A percentile compares a stretch with the other conserved stretches of the same genome.
phyloP scores from a whole-genome alignment of 2,113 vertebrate genomes.

The Psittacula cyanocephala region DNA sequence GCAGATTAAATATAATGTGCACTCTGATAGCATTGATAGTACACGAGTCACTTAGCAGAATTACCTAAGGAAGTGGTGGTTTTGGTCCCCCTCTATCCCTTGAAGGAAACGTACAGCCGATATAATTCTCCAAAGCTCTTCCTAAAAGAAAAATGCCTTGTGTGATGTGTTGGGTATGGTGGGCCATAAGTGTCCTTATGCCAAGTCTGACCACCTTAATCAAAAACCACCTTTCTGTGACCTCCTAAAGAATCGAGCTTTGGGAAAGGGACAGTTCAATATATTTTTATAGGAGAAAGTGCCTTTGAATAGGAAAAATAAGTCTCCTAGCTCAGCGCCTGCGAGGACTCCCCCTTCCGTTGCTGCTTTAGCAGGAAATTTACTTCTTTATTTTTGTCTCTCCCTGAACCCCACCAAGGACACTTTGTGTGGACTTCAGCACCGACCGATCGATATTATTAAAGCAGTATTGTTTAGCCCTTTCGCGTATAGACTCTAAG shows the following conservation, averaged over 20 bases:
- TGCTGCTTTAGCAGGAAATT: background rate
- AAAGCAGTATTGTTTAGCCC: conserved; percentile 60
- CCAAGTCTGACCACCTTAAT: background rate
- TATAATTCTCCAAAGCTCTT: background rate
- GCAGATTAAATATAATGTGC: conserved; percentile 32
- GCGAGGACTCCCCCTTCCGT: background rate
- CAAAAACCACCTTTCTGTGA: background rate
- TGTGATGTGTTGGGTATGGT: background rate
- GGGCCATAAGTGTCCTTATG: background rate
- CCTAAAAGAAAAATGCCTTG: background rate
- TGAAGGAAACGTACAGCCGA: background rate
- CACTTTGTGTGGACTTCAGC: conserved; percentile 41
- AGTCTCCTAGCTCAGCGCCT: conserved; percentile 30
- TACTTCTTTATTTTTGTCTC: background rate
- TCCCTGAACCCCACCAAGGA: background rate
- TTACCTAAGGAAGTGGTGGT: conserved; percentile 7
- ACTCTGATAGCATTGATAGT: conserved; percentile 53
- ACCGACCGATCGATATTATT: conserved; percentile 51
- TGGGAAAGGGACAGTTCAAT: background rate
- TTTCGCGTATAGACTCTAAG: conserved; percentile 56
- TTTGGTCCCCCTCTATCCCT: background rate
- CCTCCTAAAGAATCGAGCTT: conserved; percentile 34
- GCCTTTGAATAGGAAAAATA: conserved; percentile 36
- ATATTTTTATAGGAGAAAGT: background rate
- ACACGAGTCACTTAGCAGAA: conserved; percentile 49